Conservation (phyloP, 2,888 invertebrate species). For the Camptogramma bilineatum region DNA sequence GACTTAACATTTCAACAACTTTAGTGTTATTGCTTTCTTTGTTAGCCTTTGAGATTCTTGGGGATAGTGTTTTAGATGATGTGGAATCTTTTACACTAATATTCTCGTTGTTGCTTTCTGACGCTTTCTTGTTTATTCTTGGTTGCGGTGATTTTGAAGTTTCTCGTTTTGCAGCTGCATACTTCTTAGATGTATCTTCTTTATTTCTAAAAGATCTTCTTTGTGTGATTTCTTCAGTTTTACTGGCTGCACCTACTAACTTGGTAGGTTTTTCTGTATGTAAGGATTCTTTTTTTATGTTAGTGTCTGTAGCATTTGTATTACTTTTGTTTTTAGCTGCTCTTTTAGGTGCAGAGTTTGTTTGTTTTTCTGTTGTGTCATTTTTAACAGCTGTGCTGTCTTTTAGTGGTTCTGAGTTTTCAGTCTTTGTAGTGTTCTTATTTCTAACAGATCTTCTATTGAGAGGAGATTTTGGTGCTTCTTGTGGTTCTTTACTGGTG, state of each 20-base stretch:
- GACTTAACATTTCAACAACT: constrained; percentile 16
- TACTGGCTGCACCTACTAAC: neutral
- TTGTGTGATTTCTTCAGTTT: neutral
- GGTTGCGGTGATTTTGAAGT: constrained; percentile 24
- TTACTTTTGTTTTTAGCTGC: constrained; percentile 25
- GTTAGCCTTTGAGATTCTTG: constrained; percentile 24
- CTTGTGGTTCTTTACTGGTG: constrained; percentile 2
- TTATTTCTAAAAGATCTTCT: constrained; percentile 19
- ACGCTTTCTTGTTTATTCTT: constrained; percentile 14
- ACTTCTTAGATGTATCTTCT: constrained; percentile 32
- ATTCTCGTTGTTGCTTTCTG: constrained; percentile 3
- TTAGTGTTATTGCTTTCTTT: constrained; percentile 8
- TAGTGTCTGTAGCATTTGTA: constrained; percentile 24
- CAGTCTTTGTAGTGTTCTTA: constrained; percentile 4
- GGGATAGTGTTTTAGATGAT: constrained; percentile 26
- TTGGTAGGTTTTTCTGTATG: neutral
- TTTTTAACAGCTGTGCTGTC: constrained; percentile 2
- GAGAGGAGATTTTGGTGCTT: constrained; percentile 19
- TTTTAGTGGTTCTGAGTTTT: constrained; percentile 26
- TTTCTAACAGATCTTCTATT: constrained; percentile 24
- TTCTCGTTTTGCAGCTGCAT: constrained; percentile 19
- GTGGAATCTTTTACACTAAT: neutral
- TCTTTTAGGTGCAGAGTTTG: neutral
- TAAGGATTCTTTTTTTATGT: constrained; percentile 11
- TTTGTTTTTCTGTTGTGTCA: constrained; percentile 28